Conservation (phyloP, 2,888 invertebrate genomes). For the Smittia sp. region DNA sequence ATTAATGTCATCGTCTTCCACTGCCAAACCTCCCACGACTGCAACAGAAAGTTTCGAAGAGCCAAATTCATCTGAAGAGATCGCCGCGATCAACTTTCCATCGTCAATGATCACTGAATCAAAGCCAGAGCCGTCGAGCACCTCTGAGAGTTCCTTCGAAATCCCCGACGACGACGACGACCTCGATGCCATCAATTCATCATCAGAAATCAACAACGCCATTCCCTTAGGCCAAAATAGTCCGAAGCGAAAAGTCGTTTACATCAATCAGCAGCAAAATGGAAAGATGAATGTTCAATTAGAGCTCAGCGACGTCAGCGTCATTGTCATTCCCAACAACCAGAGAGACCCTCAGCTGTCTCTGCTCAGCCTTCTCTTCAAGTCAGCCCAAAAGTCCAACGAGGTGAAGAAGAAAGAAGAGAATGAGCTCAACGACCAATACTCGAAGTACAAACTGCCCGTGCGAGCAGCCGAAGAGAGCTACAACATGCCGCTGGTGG, state of each 20-base stretch:
- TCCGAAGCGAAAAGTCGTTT: constrained; percentile 11
- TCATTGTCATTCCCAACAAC: constrained; percentile 62
- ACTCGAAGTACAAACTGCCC: constrained; percentile 22
- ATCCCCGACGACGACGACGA: neutral
- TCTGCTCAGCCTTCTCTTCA: constrained; percentile 48
- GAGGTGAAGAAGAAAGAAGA: constrained; percentile 16
- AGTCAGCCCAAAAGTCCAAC: constrained; percentile 44
- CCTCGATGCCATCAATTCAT: too few relatives aligned
- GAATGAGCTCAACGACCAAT: neutral
- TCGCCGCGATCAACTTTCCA: neutral
- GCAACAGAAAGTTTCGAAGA: neutral
- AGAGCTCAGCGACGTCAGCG: constrained; percentile 70
- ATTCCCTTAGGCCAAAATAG: neutral
- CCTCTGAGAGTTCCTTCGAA: neutral
- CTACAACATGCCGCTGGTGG: constrained; percentile 54
- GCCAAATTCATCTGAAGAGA: neutral
- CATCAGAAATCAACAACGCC: too few relatives aligned
- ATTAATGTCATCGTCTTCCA: too few relatives aligned
- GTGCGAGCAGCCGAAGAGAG: neutral
- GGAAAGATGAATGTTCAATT: constrained; percentile 72
- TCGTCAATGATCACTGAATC: neutral
- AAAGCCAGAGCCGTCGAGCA: neutral
- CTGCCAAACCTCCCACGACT: neutral
- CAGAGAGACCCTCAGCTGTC: constrained; percentile 47
- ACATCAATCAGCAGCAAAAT: constrained; percentile 66